Evolutionary conservation across 2,888 invertebrate species (phyloP).

Genomic region (Boloria selene): DNA sequence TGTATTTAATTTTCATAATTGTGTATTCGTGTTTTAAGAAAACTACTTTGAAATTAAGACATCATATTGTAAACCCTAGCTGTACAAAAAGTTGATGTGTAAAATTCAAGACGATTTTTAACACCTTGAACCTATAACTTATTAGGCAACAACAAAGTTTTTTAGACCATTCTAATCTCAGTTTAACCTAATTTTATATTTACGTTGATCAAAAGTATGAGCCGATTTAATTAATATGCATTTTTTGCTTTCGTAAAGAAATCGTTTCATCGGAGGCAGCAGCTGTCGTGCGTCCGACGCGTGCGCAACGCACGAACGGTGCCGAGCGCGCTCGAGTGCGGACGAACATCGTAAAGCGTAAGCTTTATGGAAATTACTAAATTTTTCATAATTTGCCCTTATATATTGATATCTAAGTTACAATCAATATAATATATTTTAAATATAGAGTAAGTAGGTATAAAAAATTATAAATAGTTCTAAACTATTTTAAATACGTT

Average conservation of each 20-base stretch:
- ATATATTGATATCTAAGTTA: constrained; percentile 1
- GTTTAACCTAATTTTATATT: constrained; percentile 14
- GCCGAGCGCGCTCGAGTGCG: constrained; percentile 61
- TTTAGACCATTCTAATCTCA: constrained; percentile 15
- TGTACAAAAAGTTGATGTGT: no score
- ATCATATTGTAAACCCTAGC: no score
- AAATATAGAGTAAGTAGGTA: not conserved
- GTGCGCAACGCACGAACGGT: constrained; percentile 70
- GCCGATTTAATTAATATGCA: constrained; percentile 43
- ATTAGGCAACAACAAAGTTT: not conserved
- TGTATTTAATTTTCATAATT: no score
- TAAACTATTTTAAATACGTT: not conserved
- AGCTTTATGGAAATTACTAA: constrained; percentile 15
- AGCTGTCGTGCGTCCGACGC: constrained; percentile 74
- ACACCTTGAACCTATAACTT: not conserved
- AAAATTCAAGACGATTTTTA: no score
- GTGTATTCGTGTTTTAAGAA: no score
- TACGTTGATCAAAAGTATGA: constrained; percentile 37
- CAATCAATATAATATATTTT: not conserved
- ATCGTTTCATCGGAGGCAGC: constrained; percentile 68
- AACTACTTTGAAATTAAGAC: no score
- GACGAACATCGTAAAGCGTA: constrained; percentile 32
- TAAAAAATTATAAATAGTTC: not conserved
- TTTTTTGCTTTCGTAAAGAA: constrained; percentile 50
- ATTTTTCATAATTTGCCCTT: not conserved